phyloP scores from a whole-genome alignment of 2,113 vertebrate genomes.

The Platysteira castanea region DNA sequence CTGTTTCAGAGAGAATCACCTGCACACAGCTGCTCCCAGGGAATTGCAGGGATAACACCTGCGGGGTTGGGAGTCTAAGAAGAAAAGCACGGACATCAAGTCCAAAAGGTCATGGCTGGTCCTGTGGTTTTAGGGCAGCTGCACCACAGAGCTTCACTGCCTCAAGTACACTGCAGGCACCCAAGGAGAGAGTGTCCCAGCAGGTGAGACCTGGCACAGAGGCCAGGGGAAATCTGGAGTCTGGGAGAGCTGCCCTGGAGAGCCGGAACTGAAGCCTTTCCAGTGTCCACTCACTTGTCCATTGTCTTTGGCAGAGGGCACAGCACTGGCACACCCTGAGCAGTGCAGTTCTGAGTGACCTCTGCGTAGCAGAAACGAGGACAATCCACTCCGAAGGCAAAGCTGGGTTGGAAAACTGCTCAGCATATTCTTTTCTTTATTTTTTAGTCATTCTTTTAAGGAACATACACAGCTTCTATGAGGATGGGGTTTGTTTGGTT shows the following conservation, averaged over 20 bases:
- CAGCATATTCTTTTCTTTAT: not conserved
- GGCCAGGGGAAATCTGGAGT: not conserved
- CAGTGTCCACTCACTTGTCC: not conserved
- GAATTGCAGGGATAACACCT: not conserved
- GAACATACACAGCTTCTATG: not conserved
- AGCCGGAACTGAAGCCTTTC: not conserved
- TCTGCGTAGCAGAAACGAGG: not conserved
- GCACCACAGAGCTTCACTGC: not conserved
- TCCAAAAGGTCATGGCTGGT: not conserved
- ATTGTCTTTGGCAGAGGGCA: not conserved
- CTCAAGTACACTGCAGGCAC: rapidly evolving
- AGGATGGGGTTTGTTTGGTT: rapidly evolving
- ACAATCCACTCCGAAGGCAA: not conserved
- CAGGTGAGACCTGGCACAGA: not conserved
- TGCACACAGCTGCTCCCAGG: not conserved
- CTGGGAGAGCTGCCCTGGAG: not conserved
- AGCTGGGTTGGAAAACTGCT: not conserved
- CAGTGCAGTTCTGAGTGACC: not conserved
- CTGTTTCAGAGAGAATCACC: not conserved
- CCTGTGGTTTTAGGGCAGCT: slow-evolving; percentile 14
- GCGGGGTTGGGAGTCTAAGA: not conserved
- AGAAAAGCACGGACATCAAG: not conserved
- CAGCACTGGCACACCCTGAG: not conserved
- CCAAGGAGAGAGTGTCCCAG: not conserved
- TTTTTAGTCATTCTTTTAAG: not conserved